Evolutionary conservation across 2,113 vertebrate genomes (phyloP).

Genomic region (Dipodomys ordii): DNA sequence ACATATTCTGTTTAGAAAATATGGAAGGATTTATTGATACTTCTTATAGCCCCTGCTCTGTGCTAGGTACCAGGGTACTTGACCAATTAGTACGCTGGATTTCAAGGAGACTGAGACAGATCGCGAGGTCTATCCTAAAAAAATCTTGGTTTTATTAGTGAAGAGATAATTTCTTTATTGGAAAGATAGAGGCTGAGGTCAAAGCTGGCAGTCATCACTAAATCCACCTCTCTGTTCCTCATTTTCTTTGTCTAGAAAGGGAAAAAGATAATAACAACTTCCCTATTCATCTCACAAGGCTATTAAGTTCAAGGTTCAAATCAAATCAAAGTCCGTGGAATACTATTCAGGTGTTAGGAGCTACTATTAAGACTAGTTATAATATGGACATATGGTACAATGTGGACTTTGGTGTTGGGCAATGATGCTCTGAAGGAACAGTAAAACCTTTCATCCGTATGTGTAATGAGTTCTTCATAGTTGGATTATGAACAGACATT

Average conservation of each 20-base stretch:
- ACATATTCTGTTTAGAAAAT: not conserved
- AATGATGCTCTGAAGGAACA: not conserved
- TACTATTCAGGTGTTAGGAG: not conserved
- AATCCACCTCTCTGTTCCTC: not conserved
- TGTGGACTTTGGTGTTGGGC: not conserved
- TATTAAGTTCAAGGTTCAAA: conserved; percentile 20
- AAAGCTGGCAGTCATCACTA: not conserved
- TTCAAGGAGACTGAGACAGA: not conserved
- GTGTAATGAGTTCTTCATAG: too few species aligned
- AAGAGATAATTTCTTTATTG: conserved; percentile 8
- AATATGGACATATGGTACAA: not conserved
- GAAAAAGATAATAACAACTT: conserved; percentile 13
- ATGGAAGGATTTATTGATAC: not conserved
- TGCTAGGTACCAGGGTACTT: not conserved
- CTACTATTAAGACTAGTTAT: conserved; percentile 14
- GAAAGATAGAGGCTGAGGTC: not conserved
- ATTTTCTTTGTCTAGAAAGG: conserved; percentile 36
- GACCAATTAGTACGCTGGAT: not conserved
- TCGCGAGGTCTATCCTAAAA: not conserved
- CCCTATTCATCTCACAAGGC: not conserved
- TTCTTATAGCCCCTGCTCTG: not conserved
- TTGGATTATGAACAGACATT: too few species aligned
- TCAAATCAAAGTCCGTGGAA: conserved; percentile 17
- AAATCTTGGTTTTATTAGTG: not conserved
- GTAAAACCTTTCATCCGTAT: not conserved